A percentile compares a stretch with the other conserved stretches of the same genome.
phyloP scores from a whole-genome alignment of 2,797 vertebrate species.

The Falco naumanni region DNA sequence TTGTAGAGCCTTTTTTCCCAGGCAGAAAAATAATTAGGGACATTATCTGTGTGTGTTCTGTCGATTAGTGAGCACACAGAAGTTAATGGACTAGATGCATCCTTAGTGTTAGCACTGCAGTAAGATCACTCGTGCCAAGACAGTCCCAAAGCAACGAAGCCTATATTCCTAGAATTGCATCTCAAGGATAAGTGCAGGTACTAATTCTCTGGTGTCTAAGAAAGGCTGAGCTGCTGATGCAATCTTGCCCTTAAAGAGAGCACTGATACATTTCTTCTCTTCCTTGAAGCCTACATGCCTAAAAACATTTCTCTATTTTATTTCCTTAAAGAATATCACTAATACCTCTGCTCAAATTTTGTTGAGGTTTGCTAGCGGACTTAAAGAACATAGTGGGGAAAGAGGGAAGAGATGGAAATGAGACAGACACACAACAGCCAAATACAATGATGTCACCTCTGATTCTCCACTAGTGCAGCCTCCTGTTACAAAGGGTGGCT shows the following conservation, averaged over 20 bases:
- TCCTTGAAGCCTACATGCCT: constrained; percentile 31
- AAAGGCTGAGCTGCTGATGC: constrained; percentile 26
- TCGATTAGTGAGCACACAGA: background rate
- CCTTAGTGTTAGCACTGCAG: background rate
- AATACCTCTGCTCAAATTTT: background rate
- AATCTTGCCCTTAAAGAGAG: constrained; percentile 15
- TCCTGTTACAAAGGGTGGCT: background rate
- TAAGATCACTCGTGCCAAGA: background rate
- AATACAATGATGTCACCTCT: background rate
- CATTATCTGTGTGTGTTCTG: background rate
- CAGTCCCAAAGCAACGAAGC: constrained; percentile 32
- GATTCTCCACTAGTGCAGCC: background rate
- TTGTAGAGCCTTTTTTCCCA: background rate
- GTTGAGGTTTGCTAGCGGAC: background rate
- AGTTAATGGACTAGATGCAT: constrained; percentile 45
- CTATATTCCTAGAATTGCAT: constrained; percentile 29
- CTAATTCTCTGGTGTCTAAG: constrained; percentile 16
- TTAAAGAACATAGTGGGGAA: background rate
- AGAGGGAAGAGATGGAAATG: background rate
- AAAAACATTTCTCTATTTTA: background rate
- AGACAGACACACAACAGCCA: background rate
- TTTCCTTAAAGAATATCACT: background rate
- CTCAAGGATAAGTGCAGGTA: constrained; percentile 49
- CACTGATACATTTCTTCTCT: constrained; percentile 2
- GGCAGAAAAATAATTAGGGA: background rate